Evolutionary conservation across 2,113 vertebrate genomes (phyloP), one percentile per base, ranked within the genome.

Genomic region (Physeter macrocephalus): DNA sequence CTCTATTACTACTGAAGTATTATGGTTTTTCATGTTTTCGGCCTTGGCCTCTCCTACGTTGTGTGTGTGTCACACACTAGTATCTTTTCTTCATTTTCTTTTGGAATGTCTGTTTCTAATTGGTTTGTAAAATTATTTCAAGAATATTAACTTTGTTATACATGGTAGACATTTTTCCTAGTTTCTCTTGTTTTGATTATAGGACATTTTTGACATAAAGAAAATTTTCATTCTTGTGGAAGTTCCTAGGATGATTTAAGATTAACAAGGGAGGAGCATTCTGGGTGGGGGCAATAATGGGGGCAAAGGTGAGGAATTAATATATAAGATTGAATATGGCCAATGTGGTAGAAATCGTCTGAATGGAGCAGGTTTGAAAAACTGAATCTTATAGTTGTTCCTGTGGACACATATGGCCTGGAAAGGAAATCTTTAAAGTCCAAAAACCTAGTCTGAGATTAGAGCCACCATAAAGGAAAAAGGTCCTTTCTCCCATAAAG

Each of bases 101-200:
- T 61, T 59, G 52, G n/a, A 71, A 77, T 82, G 25, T 43, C 49
- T 72, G 9, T 87, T 96, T 94, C 31, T 93, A 85, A 92, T 23
- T 71, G 46, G 88, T 95, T 94, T 94, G 39, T 54, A 94, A 75
- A 97, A 89, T 96, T 81, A 88, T 64, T 64, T 69, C 95, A 95
- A 93, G 29, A 75, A 88, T 75, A 88, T 85, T 88, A 90, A 72
- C 66, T 94, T 89, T 78, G 71, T 62, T 81, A 43, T 23, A 59
- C 7, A 20, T 67, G 87, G 88, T 25, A 57, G 75, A 75, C 9
- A 27, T 27, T 67, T 89, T 90, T 49, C 18, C 88, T 94, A 34
- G 12, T 83, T 88, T 74, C 39, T 67, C 54, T 84, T 84, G 61
- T 82, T 90, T 71, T n/a, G 4, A 87, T 95, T 83, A n/a, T 41